Conservation (phyloP, 2,113 vertebrate genomes). For the Eclectus roratus region DNA sequence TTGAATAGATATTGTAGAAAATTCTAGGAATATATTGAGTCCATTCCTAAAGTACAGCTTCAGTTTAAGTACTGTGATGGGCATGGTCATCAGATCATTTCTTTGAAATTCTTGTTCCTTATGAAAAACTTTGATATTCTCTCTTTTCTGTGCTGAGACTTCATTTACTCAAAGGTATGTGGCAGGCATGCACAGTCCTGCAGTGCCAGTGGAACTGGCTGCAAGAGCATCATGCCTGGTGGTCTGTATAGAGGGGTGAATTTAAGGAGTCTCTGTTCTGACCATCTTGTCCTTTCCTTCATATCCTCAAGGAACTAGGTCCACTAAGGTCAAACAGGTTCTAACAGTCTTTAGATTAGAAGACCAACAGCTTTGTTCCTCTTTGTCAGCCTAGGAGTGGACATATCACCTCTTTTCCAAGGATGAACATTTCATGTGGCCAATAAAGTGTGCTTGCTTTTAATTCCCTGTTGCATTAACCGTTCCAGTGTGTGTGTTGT, state of each 20-base stretch:
- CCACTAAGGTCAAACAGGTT: not conserved
- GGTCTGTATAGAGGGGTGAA: not conserved
- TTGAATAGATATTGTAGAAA: not conserved
- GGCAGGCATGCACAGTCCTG: not conserved
- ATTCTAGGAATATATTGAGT: not conserved
- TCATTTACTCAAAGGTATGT: not conserved
- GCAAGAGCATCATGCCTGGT: not conserved
- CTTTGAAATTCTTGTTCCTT: not conserved
- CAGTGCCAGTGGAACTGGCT: not conserved
- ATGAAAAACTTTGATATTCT: not conserved
- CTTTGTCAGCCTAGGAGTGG: not conserved
- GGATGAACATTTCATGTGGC: not conserved
- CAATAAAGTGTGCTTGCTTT: not conserved
- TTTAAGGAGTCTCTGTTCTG: not conserved
- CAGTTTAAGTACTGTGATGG: not conserved
- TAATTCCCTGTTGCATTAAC: not conserved
- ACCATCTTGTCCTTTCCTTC: not conserved
- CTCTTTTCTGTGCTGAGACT: not conserved
- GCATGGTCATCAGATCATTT: not conserved
- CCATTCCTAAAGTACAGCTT: not conserved
- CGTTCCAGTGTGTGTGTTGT: not conserved
- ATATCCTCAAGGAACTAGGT: not conserved
- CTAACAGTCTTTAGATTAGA: not conserved
- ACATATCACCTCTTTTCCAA: not conserved
- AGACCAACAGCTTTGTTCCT: not conserved